Evolutionary conservation across 1,140 invertebrate species (phyloP).

Genomic region (Sycophila sp.): DNA sequence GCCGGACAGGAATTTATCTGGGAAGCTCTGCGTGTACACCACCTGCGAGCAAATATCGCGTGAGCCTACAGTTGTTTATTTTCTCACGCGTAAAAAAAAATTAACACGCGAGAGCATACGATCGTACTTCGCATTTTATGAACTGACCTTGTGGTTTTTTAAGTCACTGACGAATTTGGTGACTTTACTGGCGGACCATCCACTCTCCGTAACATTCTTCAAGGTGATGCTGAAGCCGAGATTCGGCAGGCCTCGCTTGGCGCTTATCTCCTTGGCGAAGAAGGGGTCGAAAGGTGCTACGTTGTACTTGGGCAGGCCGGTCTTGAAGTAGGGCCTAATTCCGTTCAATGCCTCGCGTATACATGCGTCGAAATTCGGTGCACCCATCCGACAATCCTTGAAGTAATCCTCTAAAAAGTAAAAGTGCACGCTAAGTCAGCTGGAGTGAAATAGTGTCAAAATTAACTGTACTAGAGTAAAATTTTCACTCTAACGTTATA

Average conservation of each 20-base stretch:
- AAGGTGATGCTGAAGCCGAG: conserved; percentile 77
- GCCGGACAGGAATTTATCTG: conserved; percentile 78
- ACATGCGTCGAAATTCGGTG: conserved; percentile 75
- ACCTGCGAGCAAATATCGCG: conserved; percentile 66
- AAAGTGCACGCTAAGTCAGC: too few relatives aligned
- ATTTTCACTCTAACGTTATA: too few relatives aligned
- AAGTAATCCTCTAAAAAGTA: conserved; percentile 62
- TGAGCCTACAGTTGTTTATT: neutral
- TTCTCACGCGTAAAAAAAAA: neutral
- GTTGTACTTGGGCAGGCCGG: conserved; percentile 76
- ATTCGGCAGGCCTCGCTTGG: conserved; percentile 70
- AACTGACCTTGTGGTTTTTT: conserved; percentile 57
- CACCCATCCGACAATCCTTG: conserved; percentile 70
- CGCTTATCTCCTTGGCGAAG: conserved; percentile 73
- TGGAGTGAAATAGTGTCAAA: too few relatives aligned
- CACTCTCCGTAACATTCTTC: conserved; percentile 77
- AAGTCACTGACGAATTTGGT: conserved; percentile 73
- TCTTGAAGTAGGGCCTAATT: conserved; percentile 76
- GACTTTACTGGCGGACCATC: conserved; percentile 80
- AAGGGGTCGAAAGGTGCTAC: conserved; percentile 82
- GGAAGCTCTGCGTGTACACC: conserved; percentile 83
- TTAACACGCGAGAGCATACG: neutral
- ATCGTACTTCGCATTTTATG: neutral
- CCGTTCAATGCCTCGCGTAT: conserved; percentile 79
- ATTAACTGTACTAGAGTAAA: too few relatives aligned